These are phyloP conservation scores for Uloborus diversus DNA, from an alignment of 1,140 invertebrate species.

Conservation along the genomic window DNA sequence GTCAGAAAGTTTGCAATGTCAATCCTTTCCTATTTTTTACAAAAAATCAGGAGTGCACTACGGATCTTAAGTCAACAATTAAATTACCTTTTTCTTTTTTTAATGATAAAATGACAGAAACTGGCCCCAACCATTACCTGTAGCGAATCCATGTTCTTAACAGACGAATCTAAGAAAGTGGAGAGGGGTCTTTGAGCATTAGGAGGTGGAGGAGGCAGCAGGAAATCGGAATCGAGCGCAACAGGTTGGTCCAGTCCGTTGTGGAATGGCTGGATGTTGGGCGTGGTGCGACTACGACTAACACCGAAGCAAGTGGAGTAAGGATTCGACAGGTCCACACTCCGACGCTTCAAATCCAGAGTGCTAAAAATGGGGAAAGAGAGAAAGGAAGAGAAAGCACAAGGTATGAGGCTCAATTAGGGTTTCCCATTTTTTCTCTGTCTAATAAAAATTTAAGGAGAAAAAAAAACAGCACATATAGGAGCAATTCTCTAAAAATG, in stretches of 20 bases:
- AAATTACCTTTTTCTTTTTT: too few relatives aligned
- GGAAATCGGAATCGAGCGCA: background rate
- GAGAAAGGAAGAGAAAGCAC: slow-evolving; percentile 16
- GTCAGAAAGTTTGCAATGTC: too few relatives aligned
- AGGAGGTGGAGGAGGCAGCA: slow-evolving; percentile 37
- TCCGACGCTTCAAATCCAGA: slow-evolving; percentile 15
- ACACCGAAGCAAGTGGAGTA: slow-evolving; percentile 24
- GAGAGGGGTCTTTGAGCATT: slow-evolving; percentile 29
- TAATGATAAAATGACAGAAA: slow-evolving; percentile 57
- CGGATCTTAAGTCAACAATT: too few relatives aligned
- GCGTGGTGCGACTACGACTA: slow-evolving; percentile 40
- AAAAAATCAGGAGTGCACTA: too few relatives aligned
- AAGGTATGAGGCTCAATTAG: slow-evolving; percentile 17
- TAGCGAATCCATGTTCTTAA: slow-evolving; percentile 32
- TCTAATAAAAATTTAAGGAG: background rate
- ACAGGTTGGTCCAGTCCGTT: background rate
- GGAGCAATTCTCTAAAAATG: too few relatives aligned
- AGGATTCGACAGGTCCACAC: slow-evolving; percentile 25
- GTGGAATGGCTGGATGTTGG: slow-evolving; percentile 40
- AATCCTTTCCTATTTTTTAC: too few relatives aligned
- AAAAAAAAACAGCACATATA: background rate
- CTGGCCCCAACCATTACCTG: slow-evolving; percentile 49
- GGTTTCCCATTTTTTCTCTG: slow-evolving; percentile 9
- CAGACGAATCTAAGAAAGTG: slow-evolving; percentile 29
- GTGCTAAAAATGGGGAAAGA: background rate